Conservation (phyloP, 2,797 vertebrate genomes). For the Girardinus metallicus region DNA sequence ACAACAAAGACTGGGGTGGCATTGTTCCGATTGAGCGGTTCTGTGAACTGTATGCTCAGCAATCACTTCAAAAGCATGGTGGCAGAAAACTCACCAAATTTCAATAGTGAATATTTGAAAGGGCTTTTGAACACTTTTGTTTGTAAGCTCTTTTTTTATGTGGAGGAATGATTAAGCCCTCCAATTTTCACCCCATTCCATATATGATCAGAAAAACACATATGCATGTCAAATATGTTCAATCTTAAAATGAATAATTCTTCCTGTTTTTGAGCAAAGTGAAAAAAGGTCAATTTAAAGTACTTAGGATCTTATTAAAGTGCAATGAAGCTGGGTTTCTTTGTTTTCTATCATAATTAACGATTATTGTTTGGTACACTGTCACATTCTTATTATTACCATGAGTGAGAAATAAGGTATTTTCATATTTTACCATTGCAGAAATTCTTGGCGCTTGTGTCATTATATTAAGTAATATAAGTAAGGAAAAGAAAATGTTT, state of each 20-base stretch:
- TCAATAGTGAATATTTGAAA: conserved; percentile 74
- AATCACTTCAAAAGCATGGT: conserved; percentile 73
- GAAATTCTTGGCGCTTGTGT: conserved; percentile 15
- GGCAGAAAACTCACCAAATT: conserved; percentile 76
- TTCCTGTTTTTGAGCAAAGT: conserved; percentile 17
- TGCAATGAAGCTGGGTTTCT: not conserved
- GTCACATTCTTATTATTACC: not conserved
- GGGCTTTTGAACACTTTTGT: conserved; percentile 73
- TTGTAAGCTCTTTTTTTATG: conserved; percentile 68
- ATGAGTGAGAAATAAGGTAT: not conserved
- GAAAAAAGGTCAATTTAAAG: conserved; percentile 6
- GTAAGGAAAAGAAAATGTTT: conserved; percentile 20
- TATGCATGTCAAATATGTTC: conserved; percentile 11
- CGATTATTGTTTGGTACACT: not conserved
- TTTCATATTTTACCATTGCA: not conserved
- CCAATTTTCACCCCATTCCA: conserved; percentile 25
- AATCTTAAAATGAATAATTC: conserved; percentile 25
- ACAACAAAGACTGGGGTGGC: conserved; percentile 76
- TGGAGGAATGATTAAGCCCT: conserved; percentile 57
- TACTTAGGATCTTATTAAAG: conserved; percentile 1
- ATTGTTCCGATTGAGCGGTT: conserved; percentile 63
- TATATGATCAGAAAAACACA: conserved; percentile 10
- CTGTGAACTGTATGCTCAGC: conserved; percentile 79
- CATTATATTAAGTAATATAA: conserved; percentile 21
- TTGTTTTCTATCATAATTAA: conserved; percentile 22